Conservation (phyloP, 2,797 vertebrate genomes). For the Tapirus indicus region DNA sequence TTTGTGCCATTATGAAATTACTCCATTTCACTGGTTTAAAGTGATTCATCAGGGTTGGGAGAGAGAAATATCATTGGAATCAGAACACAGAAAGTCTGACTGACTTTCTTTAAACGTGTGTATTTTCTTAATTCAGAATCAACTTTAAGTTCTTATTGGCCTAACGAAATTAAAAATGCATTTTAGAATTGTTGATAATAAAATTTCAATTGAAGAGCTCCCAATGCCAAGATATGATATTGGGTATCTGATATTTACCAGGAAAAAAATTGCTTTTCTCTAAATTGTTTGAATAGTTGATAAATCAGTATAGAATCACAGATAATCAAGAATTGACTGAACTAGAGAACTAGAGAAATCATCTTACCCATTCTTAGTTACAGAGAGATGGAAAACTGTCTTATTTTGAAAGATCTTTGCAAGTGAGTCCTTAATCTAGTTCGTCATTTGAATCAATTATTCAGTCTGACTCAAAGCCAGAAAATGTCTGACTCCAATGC, state of each 20-base stretch:
- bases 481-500: background rate
- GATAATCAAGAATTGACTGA: conserved; percentile 9
- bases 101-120: conserved; percentile 33
- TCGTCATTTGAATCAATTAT: conserved; percentile 58
- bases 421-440: conserved; percentile 21
- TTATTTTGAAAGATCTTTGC: conserved; percentile 48
- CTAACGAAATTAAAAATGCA: conserved; percentile 35
- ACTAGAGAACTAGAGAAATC: background rate
- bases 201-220: background rate
- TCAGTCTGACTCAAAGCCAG: conserved; percentile 33
- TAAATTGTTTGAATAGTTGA: conserved; percentile 61
- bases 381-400: background rate
- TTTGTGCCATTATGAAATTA: background rate
- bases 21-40: background rate
- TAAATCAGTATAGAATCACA: conserved; percentile 42
- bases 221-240: background rate
- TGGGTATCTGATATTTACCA: background rate
- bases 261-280: background rate
- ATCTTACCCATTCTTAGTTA: background rate
- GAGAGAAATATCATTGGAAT: background rate
- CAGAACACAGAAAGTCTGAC: background rate
- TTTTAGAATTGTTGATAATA: background rate
- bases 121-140: background rate
- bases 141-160: conserved; percentile 18
- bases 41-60: background rate